Evolutionary conservation across 2,113 vertebrate genomes (phyloP), one percentile per base, ranked within the genome.

Genomic region (Craseonycteris thonglongyai): DNA sequence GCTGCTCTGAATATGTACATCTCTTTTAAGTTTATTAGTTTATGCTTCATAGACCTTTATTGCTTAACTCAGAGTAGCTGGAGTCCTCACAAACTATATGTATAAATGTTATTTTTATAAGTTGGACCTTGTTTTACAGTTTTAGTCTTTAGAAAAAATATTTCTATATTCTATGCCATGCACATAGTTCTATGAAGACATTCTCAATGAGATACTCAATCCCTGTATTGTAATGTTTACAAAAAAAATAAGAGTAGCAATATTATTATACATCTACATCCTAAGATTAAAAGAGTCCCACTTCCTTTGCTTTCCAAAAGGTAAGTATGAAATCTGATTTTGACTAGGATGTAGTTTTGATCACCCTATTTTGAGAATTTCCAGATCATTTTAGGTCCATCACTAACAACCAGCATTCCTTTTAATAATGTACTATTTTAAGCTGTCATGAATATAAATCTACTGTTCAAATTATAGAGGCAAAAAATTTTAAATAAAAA

Each of bases 401-500:
- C 45, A 74, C 45, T 84, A 88, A 91, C 54, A 75, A 63, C 8
- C 3, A 6, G 33, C 24, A 86, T 47, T 88, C 16, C 10, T 76
- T 68, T 91, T 84, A 91, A 59, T 68, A 65, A 58, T 86, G 11
- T 85, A 61, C 83, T 88, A 66, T 68, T 84, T 95, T 82, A 87
- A 95, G 24, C 24, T 86, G 12, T 66, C 35, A 74, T 45, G 66
- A 2, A 49, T 78, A 45, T 33, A 89, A 38, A 72, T 81, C 7
- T 69, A 59, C 26, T 85, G 45, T 89, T 78, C 83, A 92, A 86
- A 63, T 93, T 82, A 74, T 79, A 63, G 56, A 49, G 40, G 30
- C n/a, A 82, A 86, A 65, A 66, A 81, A 40, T 71, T 84, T 71
- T 47, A 87, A 91, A 26, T 65, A 22, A 58, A 91, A 91, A 82